Base-by-base conservation (phyloP, 2,888 invertebrate species). In the Synanthedon vespiformis region DNA sequence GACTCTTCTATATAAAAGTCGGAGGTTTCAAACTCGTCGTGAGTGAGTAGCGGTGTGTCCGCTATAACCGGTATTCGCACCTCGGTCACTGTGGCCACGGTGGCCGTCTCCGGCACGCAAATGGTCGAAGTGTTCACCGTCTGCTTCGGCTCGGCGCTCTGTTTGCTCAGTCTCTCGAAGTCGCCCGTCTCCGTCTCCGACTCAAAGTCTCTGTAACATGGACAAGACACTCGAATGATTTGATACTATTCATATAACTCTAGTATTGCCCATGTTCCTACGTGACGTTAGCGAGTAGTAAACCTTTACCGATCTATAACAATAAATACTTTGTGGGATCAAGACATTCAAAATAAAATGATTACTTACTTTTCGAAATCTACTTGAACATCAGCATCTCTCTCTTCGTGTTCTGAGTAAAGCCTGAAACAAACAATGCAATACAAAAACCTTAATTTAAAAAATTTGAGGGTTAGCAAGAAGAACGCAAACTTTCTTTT, bases 1-100 rank as follows among this genome's bases (percentile, higher is more conserved):
- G 95, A 95, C 80, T 95, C 95, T 73, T 95, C 95, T 80, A 95
- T 94, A 89, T 94, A 95, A 90, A 92, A 94, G 77, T 95, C 94
- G 51, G 94, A 93, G 72, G 91, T 92, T 68, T 92, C 89, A 82
- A 94, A 95, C 81, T 94, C 94, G 59, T 77, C 68, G 52, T 57
- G 55, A 14, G 53, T 56, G 40, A 55, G 56, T 51, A 65, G 62
- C 58, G 62, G 67, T 57, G 56, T 60, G 53, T 55, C 58, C 12
- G 18, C 18, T 65, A 78, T 70, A 67, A 73, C 66, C 56, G 77
- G 66, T 62, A 65, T 70, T 68, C 80, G 80, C 78, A 90, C 91
- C 90, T 91, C 90, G 61, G 90, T 90, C 58, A 88, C 78, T 5
- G 89, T 89, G 34, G 89, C 77, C 8, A 86, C 89, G 49, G 89